Evolutionary conservation across 2,888 invertebrate species (phyloP), one percentile per base, ranked within the genome.

Genomic region (Nomada hirtipes): DNA sequence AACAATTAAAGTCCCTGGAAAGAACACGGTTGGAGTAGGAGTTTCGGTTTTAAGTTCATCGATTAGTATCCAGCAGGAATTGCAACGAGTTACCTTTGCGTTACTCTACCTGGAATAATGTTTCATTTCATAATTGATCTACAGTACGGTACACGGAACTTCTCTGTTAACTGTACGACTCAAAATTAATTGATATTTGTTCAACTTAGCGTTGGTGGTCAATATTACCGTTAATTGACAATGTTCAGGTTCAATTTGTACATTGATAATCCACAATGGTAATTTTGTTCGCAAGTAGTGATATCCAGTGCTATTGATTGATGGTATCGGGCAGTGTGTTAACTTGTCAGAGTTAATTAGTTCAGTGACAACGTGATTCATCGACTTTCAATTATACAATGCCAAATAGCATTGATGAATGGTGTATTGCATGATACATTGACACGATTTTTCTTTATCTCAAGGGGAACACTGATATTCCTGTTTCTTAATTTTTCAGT

Each of bases 321-420:
- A 61, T 61, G 65, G 60, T 36, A 61, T 79, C 78, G 77, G 77
- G 50, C 53, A 13, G 47, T 50, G 65, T 67, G 79, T 79, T 79
- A 79, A 79, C 78, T 50, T 59, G 20, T 36, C 36, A 20, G 61
- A 55, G 79, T 71, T 79, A 79, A 79, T 79, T 79, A 79, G 71
- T 61, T 78, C 65, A 61, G 65, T 44, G 70, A 59, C 47, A 63
- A 69, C 78, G 70, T 78, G 79, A 79, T 71, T 71, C 71, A 67
- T 42, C 36, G 64, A 70, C 70, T 53, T 71, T 71, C 78, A 61
- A 78, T 79, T 71, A 65, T 78, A 65, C 26, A 53, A 65, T 60
- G 53, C 15, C 64, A 53, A 67, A 71, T 78, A 71, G 36, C 7
- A 7, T 7, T 4, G 36, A 36, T 7, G 7, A 36, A 36, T 36